Evolutionary conservation across 2,888 invertebrate species (phyloP).

Genomic region (Cryptus armator): DNA sequence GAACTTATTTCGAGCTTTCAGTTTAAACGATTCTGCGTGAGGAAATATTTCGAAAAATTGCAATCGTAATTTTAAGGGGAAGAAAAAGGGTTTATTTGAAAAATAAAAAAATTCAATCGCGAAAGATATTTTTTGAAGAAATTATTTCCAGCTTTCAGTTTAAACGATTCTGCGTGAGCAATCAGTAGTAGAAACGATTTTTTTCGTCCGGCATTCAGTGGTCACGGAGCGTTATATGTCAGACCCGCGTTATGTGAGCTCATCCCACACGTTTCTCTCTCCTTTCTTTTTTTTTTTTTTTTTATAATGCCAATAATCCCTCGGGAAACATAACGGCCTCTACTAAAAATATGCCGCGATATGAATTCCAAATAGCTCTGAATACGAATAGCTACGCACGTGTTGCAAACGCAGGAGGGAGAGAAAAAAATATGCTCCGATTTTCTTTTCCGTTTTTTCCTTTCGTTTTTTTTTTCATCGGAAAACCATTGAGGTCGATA

Average conservation of each 20-base stretch:
- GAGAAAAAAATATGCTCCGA: slow-evolving; percentile 9
- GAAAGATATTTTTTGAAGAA: no score
- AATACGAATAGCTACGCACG: slow-evolving; percentile 12
- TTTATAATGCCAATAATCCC: slow-evolving; percentile 12
- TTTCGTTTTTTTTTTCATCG: slow-evolving; percentile 27
- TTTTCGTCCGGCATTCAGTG: slow-evolving; percentile 39
- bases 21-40: no score
- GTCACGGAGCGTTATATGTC: slow-evolving; percentile 39
- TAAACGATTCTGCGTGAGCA: background rate
- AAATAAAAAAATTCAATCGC: no score
- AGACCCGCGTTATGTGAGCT: slow-evolving; percentile 1
- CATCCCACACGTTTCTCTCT: background rate
- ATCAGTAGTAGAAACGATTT: slow-evolving; percentile 44
- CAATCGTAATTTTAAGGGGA: no score
- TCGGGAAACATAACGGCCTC: background rate
- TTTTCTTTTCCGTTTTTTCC: background rate
- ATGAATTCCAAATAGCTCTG: slow-evolving; percentile 9
- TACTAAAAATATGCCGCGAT: slow-evolving; percentile 15
- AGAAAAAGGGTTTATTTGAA: no score
- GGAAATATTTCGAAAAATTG: no score
- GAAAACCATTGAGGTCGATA: slow-evolving; percentile 39
- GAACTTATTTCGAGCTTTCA: no score
- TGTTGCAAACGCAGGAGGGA: background rate
- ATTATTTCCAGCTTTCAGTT: background rate
- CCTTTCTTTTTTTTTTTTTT: background rate